These are phyloP conservation scores for Liopterus haemorrhoidalis DNA, from an alignment of 2,888 invertebrate genomes.

Conservation along the genomic window DNA sequence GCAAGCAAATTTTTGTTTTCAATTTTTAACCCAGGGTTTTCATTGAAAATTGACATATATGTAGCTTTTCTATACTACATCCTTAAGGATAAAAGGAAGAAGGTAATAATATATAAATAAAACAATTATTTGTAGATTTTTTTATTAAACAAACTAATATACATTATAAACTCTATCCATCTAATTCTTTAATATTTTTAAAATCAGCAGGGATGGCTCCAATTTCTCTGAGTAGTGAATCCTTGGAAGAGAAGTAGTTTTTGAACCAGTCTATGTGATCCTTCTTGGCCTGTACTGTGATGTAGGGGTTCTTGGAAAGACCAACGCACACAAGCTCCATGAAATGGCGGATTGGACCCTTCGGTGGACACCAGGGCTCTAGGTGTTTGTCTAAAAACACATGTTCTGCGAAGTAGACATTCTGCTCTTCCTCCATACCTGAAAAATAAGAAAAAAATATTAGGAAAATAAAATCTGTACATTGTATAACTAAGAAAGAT, in stretches of 20 bases:
- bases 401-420: conserved; percentile 85
- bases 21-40: too few species aligned
- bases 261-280: conserved; percentile 89
- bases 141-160: too few species aligned
- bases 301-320: conserved; percentile 87
- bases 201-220: conserved; percentile 50
- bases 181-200: conserved; percentile 17
- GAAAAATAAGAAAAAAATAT: conserved; percentile 28
- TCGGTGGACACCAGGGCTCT: conserved; percentile 81
- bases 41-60: too few species aligned
- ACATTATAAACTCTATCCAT: too few species aligned
- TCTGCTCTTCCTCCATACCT: conserved; percentile 62
- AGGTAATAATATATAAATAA: too few species aligned
- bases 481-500: too few species aligned
- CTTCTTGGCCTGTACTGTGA: conserved; percentile 79
- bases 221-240: conserved; percentile 60
- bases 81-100: too few species aligned
- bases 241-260: conserved; percentile 80
- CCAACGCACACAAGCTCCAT: conserved; percentile 96
- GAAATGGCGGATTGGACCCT: conserved; percentile 89
- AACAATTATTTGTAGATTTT: too few species aligned
- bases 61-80: too few species aligned
- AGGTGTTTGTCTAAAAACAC: conserved; percentile 85
- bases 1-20: too few species aligned
- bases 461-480: too few species aligned